Conservation (phyloP, 2,888 invertebrate genomes). For the Melinaea marsaeus region DNA sequence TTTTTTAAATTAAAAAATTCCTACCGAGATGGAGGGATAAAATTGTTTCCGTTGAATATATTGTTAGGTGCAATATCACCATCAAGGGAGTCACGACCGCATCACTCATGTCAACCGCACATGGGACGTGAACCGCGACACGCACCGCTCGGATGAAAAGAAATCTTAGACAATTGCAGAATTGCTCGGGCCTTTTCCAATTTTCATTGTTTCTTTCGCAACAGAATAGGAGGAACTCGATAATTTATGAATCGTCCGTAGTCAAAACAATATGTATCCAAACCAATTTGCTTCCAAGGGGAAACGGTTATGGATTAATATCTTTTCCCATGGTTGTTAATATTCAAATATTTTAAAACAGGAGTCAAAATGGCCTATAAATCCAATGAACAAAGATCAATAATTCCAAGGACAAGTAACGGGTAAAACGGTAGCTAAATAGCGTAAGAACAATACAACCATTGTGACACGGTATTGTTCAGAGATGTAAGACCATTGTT, state of each 20-base stretch:
- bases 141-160: conserved; percentile 12
- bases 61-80: conserved; percentile 19
- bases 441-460: conserved; percentile 62
- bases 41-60: background rate
- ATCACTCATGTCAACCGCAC: conserved; percentile 50
- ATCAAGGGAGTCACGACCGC: conserved; percentile 31
- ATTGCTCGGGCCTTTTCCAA: conserved; percentile 4
- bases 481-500: conserved; percentile 44
- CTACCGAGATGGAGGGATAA: background rate
- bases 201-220: no score
- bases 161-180: conserved; percentile 17
- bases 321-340: conserved; percentile 65
- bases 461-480: conserved; percentile 57
- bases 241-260: no score
- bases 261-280: conserved; percentile 24
- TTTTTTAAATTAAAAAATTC: conserved; percentile 22
- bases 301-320: conserved; percentile 33
- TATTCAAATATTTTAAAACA: conserved; percentile 57
- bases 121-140: conserved; percentile 38
- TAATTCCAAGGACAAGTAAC: conserved; percentile 67
- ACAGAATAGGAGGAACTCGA: no score
- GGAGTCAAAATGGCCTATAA: conserved; percentile 63
- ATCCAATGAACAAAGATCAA: conserved; percentile 62
- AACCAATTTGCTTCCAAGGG: conserved; percentile 31
- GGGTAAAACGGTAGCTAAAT: conserved; percentile 72